These are phyloP conservation scores for Semnornis frantzii DNA, from an alignment of 2,113 vertebrate species.

Conservation along the genomic window DNA sequence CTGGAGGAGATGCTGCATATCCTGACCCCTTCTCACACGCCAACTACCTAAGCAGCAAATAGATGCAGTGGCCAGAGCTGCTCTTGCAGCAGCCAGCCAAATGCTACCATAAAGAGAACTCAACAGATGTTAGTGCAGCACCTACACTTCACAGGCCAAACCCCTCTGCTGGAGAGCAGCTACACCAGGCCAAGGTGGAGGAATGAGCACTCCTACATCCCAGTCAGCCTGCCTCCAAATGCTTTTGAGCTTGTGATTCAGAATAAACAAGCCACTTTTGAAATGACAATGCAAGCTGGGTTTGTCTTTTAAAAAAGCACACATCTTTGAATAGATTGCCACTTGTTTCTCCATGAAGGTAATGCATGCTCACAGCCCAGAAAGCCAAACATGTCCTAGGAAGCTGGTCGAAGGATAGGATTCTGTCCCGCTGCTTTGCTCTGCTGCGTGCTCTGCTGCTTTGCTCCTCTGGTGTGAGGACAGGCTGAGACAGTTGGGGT, in stretches of 20 bases:
- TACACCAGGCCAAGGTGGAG: background rate
- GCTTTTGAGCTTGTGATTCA: background rate
- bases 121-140: background rate
- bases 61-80: accelerated
- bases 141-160: background rate
- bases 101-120: background rate
- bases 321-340: too few relatives aligned
- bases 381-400: too few relatives aligned
- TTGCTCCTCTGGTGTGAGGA: too few relatives aligned
- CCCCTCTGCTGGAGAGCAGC: background rate
- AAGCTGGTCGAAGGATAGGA: too few relatives aligned
- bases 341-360: too few relatives aligned
- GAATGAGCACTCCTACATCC: background rate
- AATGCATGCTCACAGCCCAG: too few relatives aligned
- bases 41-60: background rate
- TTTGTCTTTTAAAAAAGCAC: too few relatives aligned
- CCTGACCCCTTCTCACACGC: background rate
- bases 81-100: background rate
- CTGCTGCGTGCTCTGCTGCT: too few relatives aligned
- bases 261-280: background rate
- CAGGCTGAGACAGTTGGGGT: too few relatives aligned
- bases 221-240: background rate
- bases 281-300: too few relatives aligned
- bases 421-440: too few relatives aligned
- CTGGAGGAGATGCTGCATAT: background rate